A percentile compares a stretch with the other conserved stretches of the same genome.
phyloP scores from a whole-genome alignment of 92 coral and sea anemone genomes.

The Diadumene lineata region DNA sequence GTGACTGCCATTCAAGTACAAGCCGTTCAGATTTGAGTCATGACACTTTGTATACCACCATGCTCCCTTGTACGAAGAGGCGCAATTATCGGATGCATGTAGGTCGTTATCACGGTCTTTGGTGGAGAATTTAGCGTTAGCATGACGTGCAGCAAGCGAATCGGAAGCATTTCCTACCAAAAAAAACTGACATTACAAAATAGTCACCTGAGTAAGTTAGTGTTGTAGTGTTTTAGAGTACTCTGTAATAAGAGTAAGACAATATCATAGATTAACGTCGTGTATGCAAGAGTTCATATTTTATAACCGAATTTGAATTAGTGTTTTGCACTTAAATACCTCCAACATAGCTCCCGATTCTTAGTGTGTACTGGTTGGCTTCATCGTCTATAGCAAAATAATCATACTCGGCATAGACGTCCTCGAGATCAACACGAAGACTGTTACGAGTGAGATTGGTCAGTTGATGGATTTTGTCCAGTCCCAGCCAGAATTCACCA shows the following conservation, averaged over 20 bases:
- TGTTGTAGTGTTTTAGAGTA: no score
- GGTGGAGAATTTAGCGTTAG: conserved; percentile 22
- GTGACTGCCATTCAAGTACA: conserved; percentile 19
- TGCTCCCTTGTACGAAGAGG: conserved; percentile 19
- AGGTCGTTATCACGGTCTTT: conserved; percentile 33
- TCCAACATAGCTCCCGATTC: conserved; percentile 13
- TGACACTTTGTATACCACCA: conserved; percentile 47
- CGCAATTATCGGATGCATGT: background rate
- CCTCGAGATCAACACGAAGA: conserved; percentile 45
- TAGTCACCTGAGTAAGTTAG: no score
- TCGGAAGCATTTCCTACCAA: no score
- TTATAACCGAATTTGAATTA: no score
- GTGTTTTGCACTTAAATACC: no score
- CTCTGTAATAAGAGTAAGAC: no score
- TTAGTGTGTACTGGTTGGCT: conserved; percentile 18
- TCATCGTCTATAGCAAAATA: conserved; percentile 33
- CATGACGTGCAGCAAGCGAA: no score
- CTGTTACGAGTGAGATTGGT: conserved; percentile 11
- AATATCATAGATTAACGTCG: no score
- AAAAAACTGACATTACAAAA: no score
- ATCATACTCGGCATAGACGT: conserved; percentile 36
- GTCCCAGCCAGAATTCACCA: conserved; percentile 53
- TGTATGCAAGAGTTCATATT: no score
- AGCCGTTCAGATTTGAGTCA: conserved; percentile 43
- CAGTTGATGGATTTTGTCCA: conserved; percentile 35